A percentile compares a stretch with the other conserved stretches of the same genome.
These are phyloP conservation scores for Rhabdornis inornatus DNA, from an alignment of 2,113 vertebrate species.

Conservation along the genomic window DNA sequence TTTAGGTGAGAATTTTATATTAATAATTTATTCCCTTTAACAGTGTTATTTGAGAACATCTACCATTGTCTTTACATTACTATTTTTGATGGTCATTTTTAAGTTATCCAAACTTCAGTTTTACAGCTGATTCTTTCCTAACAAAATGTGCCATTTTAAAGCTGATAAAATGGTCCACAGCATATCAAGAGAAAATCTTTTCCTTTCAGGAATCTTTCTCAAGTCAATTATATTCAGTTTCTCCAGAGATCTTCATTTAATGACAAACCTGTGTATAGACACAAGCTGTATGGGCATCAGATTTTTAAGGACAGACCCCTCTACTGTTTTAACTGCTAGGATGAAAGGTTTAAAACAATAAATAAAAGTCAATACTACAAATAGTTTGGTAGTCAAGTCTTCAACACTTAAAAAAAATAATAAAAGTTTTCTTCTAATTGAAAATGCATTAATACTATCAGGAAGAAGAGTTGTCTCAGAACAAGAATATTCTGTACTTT, in stretches of 20 bases:
- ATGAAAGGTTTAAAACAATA: not conserved
- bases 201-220: not conserved
- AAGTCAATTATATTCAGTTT: not conserved
- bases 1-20: not conserved
- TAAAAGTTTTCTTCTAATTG: not conserved
- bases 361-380: not conserved
- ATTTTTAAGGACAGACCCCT: not conserved
- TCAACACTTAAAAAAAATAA: not conserved
- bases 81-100: not conserved
- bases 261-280: not conserved
- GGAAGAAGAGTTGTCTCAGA: not conserved
- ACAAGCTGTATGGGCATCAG: not conserved
- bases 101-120: not conserved
- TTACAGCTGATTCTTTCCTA: not conserved
- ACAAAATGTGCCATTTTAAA: not conserved
- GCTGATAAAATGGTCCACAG: not conserved
- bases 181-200: not conserved
- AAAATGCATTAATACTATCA: not conserved
- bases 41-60: not conserved
- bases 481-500: not conserved
- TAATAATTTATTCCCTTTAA: not conserved
- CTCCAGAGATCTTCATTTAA: not conserved
- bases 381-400: not conserved
- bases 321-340: not conserved
- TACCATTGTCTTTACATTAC: not conserved